Evolutionary conservation across 1,140 invertebrate genomes (phyloP).

Genomic region (Pogonomyrmex barbatus): DNA sequence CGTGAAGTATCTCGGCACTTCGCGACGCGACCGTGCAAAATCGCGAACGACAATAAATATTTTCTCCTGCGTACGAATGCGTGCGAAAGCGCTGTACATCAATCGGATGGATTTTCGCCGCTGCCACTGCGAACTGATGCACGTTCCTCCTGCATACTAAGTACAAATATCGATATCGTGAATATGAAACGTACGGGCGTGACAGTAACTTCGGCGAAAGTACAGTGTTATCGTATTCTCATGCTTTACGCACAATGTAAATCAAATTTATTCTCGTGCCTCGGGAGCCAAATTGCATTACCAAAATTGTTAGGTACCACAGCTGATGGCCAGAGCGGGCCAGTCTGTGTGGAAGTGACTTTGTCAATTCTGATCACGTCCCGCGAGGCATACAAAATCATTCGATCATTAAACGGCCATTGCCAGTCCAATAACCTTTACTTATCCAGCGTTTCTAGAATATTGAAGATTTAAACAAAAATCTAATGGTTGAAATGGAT

Average conservation of each 20-base stretch:
- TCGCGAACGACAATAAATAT: conserved; percentile 29
- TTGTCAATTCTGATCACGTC: conserved; percentile 30
- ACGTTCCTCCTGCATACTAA: not conserved
- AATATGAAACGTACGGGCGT: conserved; percentile 21
- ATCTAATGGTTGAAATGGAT: not conserved
- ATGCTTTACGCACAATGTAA: conserved; percentile 41
- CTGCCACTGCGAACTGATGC: not conserved
- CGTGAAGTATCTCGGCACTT: not conserved
- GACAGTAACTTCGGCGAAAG: conserved; percentile 30
- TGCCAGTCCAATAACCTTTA: not conserved
- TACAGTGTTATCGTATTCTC: conserved; percentile 45
- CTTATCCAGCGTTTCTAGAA: not conserved
- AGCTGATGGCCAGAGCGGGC: not conserved
- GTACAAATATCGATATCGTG: conserved; percentile 24
- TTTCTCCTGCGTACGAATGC: not conserved
- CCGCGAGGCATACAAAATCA: conserved; percentile 29
- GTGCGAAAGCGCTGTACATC: not conserved
- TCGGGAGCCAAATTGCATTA: conserved; percentile 22
- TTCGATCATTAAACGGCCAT: conserved; percentile 28
- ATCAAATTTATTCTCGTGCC: conserved; percentile 25
- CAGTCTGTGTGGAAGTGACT: not conserved
- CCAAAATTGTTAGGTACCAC: conserved; percentile 44
- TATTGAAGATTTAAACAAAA: not conserved
- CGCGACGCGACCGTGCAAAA: not conserved
- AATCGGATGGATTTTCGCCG: conserved; percentile 2